A percentile compares a stretch with the other conserved stretches of the same genome.
These are phyloP conservation scores for Vandiemenella viatica DNA, from an alignment of 2,888 invertebrate species.

Conservation along the genomic window DNA sequence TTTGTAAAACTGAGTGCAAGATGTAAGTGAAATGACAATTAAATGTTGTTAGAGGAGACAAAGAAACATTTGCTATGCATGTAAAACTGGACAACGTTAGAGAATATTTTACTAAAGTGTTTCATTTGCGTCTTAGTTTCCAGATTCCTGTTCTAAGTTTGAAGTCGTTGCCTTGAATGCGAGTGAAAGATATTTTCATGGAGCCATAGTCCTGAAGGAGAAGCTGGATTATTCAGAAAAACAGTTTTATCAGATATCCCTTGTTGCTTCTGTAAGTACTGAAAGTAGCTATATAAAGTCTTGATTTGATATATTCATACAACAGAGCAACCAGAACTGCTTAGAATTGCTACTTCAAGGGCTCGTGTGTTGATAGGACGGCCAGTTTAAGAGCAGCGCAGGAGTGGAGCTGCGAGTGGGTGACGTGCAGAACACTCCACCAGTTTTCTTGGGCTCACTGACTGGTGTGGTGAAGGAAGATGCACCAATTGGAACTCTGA, in stretches of 20 bases:
- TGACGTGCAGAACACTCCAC: slow-evolving; percentile 78
- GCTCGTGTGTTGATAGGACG: no score
- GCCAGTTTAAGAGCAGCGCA: slow-evolving; percentile 53
- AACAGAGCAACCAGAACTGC: no score
- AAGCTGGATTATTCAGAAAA: slow-evolving; percentile 62
- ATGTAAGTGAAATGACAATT: no score
- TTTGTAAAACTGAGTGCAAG: no score
- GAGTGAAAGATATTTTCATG: slow-evolving; percentile 45
- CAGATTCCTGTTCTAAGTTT: slow-evolving; percentile 46
- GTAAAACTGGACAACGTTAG: not conserved
- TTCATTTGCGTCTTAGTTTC: slow-evolving; percentile 10
- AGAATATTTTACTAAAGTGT: slow-evolving; percentile 7
- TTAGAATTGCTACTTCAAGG: no score
- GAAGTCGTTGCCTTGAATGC: slow-evolving; percentile 44
- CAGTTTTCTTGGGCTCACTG: slow-evolving; percentile 65
- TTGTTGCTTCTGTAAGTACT: slow-evolving; percentile 58
- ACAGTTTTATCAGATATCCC: slow-evolving; percentile 59
- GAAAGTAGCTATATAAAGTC: no score
- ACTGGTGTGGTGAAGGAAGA: slow-evolving; percentile 68
- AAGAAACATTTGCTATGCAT: no score
- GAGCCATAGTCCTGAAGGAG: slow-evolving; percentile 52
- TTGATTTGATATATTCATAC: no score
- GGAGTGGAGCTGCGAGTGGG: slow-evolving; percentile 57
- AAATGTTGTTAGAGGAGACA: no score
- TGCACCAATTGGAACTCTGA: slow-evolving; percentile 65